Conservation (phyloP, 1,140 invertebrate species). For the Augochlora pura region DNA sequence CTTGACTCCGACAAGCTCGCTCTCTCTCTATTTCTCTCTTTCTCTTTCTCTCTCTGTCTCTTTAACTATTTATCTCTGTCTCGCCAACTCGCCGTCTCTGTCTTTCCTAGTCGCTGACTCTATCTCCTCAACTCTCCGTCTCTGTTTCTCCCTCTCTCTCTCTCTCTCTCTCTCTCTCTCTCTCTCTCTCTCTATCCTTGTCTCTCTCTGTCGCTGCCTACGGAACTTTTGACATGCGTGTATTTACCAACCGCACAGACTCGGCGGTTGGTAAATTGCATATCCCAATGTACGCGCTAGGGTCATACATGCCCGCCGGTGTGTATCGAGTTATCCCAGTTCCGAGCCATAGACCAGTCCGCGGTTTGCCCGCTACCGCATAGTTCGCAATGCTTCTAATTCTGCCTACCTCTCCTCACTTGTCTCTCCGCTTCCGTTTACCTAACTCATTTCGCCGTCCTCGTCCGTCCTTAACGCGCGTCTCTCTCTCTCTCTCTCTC, state of each 20-base stretch:
- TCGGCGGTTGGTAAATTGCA: constrained; percentile 60
- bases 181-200: too few relatives aligned
- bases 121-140: too few relatives aligned
- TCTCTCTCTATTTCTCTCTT: background rate
- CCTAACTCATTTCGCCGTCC: constrained; percentile 8
- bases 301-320: constrained; percentile 29
- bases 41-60: background rate
- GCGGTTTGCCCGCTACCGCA: constrained; percentile 52
- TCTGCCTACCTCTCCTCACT: constrained; percentile 33
- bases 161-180: background rate
- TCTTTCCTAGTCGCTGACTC: too few relatives aligned
- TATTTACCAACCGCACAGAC: constrained; percentile 53
- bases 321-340: constrained; percentile 66
- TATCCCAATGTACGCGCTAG: constrained; percentile 54
- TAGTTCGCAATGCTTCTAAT: constrained; percentile 62
- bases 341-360: constrained; percentile 53
- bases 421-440: constrained; percentile 15
- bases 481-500: too few relatives aligned
- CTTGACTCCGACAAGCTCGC: background rate
- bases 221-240: constrained; percentile 59
- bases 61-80: too few relatives aligned
- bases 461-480: background rate
- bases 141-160: too few relatives aligned
- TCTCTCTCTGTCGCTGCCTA: background rate
- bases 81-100: too few relatives aligned